Evolutionary conservation across 2,113 vertebrate species (phyloP).

Genomic region (Aspiorhynchus laticeps): DNA sequence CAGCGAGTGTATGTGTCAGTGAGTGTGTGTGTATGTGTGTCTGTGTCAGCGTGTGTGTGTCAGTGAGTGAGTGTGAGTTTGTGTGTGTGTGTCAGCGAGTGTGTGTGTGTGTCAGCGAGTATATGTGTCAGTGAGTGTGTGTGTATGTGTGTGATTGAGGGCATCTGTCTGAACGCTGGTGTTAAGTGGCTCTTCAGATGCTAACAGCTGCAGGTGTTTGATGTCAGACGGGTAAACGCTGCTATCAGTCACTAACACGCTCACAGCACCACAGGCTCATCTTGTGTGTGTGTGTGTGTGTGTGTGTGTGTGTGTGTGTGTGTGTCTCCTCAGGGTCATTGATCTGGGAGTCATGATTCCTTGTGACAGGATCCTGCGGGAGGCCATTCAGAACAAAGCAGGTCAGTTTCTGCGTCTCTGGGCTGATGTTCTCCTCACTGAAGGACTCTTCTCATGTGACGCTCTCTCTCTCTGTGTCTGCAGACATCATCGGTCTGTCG

Average conservation of each 20-base stretch:
- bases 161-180: background rate
- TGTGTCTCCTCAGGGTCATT: conserved; percentile 81
- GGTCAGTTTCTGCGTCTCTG: conserved; percentile 71
- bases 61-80: no score
- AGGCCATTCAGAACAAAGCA: conserved; percentile 89
- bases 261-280: no score
- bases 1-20: no score
- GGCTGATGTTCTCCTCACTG: background rate
- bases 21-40: no score
- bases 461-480: conserved; percentile 20
- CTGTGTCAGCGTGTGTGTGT: no score
- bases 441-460: background rate
- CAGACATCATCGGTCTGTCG: conserved; percentile 95
- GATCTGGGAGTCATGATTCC: conserved; percentile 98
- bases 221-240: conserved; percentile 28
- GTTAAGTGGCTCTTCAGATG: background rate
- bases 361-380: conserved; percentile 90
- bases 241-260: conserved; percentile 35
- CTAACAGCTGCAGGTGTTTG: conserved; percentile 31
- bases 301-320: background rate
- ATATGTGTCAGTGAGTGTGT: background rate
- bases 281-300: no score
- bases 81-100: no score
- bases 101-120: no score
- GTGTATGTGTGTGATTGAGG: background rate